Evolutionary conservation across 2,113 vertebrate genomes (phyloP), one percentile per base, ranked within the genome.

Genomic region (Tychaedon coryphoeus): DNA sequence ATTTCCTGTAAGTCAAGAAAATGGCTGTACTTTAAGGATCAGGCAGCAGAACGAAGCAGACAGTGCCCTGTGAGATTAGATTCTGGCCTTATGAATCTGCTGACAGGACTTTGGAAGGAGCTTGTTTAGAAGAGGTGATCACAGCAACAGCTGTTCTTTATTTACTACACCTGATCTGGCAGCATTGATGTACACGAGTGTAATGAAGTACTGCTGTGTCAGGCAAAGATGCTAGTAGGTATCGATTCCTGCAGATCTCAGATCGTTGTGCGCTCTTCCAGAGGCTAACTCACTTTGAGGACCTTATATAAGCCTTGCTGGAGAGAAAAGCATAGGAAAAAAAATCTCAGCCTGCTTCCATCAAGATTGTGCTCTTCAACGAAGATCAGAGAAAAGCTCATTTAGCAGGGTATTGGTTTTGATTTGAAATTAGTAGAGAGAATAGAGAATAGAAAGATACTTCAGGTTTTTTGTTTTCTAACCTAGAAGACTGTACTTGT

Each of bases 121-220:
- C 51, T 91, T 91, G 36, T 90, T 51, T 16, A 65, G 43, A 92
- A 82, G 67, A 82, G 69, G 76, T 95, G 70, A 72, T 87, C 40
- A 36, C n/a, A 96, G 77, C 57, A 94, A 69, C 73, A 90, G 70
- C 81, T 96, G 74, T 81, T 89, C 57, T 71, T 87, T 74, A 51
- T 92, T 91, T 92, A 45, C 56, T 81, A 23, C 24, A 56, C 38
- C 93, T 94, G 69, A 95, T 95, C 56, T 90, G 73, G 69, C 65
- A 83, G 29, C 36, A 22, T n/a, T 92, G 82, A 90, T 94, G 36
- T 92, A 92, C 78, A 66, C 13, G 19, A 67, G 48, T 40, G 26
- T 75, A 67, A 75, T 31, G 78, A 88, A 86, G 45, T 93, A 47
- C 5, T 91, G 80, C 92, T 75, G 60, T 74, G 60, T 91, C 61